Evolutionary conservation across 2,797 vertebrate species (phyloP), one percentile per base, ranked within the genome.

Genomic region (Australoheros facetus): DNA sequence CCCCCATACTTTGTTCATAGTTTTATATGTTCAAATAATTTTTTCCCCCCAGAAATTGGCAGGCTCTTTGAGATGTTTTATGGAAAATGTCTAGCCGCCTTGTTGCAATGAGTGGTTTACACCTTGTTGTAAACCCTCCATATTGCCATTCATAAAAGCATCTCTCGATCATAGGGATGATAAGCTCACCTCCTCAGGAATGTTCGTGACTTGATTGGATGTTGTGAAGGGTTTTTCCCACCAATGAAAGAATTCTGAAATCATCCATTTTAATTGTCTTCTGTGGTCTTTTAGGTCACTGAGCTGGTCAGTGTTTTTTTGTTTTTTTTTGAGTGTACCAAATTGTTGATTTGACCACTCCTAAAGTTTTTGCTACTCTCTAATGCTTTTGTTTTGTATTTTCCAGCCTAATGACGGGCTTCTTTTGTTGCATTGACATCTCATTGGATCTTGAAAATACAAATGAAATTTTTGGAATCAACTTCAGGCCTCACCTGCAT

Each of bases 41-140:
- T 28, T 54, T 3, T 0, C 0, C 1, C 14, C 23, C 14, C 23
- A 48, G 23, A 66, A 0, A 3, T 64, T 3, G 42, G 14, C 42
- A 66, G 62, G 42, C 45, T 66, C 10, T 26, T 66, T 51, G 11
- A 48, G 42, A 28, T 66, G 39, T 45, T 66, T 66, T 23, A 26
- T 45, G 16, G 45, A 0, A 66, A 30, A 48, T 5, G 23, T 28
- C 23, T 66, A 1, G 0, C 62, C 23, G 48, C 19, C 62, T 48
- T 66, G 26, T 66, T 39, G 5, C 12, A 48, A 48, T 5, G 2
- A 66, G 62, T 69, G 16, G 62, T 7, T 19, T 48, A 16, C 5
- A 7, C 39, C 62, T 66, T 6, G 0, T 48, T 66, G 26, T 66
- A 48, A 45, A 45, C 5, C 39, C 39, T 42, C 39, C 3, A 11